These are phyloP conservation scores for Aleiodes sp. DNA, from an alignment of 1,140 invertebrate species.

Conservation along the genomic window DNA sequence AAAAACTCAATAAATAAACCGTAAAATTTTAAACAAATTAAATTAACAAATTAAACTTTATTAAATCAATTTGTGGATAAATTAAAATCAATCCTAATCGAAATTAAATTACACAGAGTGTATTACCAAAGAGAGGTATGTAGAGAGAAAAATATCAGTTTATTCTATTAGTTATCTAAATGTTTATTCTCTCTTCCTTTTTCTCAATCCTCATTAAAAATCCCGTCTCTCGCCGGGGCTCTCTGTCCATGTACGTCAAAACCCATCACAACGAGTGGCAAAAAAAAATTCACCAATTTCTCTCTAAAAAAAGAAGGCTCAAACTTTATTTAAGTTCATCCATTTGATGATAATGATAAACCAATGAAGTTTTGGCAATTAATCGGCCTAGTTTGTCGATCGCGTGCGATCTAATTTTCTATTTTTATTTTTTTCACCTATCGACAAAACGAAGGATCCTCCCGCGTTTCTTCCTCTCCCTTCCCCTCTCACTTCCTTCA, in stretches of 20 bases:
- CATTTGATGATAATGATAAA: neutral
- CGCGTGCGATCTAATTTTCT: conserved; percentile 48
- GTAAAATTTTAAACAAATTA: conserved; percentile 26
- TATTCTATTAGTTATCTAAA: conserved; percentile 15
- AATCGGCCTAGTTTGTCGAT: conserved; percentile 37
- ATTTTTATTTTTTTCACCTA: conserved; percentile 51
- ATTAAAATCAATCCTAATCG: conserved; percentile 15
- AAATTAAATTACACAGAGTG: conserved; percentile 32
- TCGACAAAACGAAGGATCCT: conserved; percentile 60
- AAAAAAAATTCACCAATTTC: conserved; percentile 13
- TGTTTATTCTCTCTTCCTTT: neutral
- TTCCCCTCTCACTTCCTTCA: neutral
- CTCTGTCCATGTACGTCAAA: conserved; percentile 23
- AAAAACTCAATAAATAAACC: conserved; percentile 11
- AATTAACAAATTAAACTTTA: no score
- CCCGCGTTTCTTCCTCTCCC: conserved; percentile 45
- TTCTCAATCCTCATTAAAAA: neutral
- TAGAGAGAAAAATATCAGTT: conserved; percentile 34
- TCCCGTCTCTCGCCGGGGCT: conserved; percentile 29
- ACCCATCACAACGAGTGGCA: neutral
- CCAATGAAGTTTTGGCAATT: conserved; percentile 14
- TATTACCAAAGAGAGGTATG: conserved; percentile 45
- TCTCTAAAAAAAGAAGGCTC: no score
- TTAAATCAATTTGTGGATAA: no score
- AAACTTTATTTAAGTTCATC: no score